Evolutionary conservation across 2,888 invertebrate genomes (phyloP), one percentile per base, ranked within the genome.

Genomic region (Aquatica leii): DNA sequence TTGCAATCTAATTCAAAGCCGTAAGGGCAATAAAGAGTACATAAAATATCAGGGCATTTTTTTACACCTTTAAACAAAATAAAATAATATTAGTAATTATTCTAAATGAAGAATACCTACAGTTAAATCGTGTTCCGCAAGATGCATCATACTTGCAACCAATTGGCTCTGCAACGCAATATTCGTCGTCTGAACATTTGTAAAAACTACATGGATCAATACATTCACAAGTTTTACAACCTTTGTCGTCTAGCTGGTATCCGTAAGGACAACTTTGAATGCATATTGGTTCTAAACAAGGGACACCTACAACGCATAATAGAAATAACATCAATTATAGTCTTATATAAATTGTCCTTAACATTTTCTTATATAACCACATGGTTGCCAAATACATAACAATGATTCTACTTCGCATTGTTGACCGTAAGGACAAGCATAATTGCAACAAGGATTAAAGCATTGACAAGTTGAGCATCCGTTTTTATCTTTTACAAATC

Each of bases 401-500:
- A 43, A 14, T 2, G n/a, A 87, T 12, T 89, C 86, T 71, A 88
- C 84, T 61, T 90, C 87, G 74, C 94, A 94, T 74, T 91, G 90
- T 62, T 92, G 89, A 9, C 87, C 90, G 14, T 85, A 83, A 1
- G 87, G 84, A 68, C 92, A 92, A 11, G 87, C 86, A 79, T 87
- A 92, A 37, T 92, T 91, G 60, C 90, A 90, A 74, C 94, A 94
- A 0, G 94, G 93, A 76, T 93, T 90, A 51, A 92, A 91, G 76
- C 94, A 94, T 78, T 93, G 93, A 77, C 94, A 94, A 0, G 90
- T 92, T 0, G 91, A 89, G 73, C 94, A 94, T 0, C 92, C 93
- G 51, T 87, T 85, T 4, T 82, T 79, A 66, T 86, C 86, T 17
- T 86, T 85, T 81, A 90, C 90, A 78, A 92, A 94, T 0, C 94